Conservation (phyloP, 2,113 vertebrate genomes). For the Felis chaus region DNA sequence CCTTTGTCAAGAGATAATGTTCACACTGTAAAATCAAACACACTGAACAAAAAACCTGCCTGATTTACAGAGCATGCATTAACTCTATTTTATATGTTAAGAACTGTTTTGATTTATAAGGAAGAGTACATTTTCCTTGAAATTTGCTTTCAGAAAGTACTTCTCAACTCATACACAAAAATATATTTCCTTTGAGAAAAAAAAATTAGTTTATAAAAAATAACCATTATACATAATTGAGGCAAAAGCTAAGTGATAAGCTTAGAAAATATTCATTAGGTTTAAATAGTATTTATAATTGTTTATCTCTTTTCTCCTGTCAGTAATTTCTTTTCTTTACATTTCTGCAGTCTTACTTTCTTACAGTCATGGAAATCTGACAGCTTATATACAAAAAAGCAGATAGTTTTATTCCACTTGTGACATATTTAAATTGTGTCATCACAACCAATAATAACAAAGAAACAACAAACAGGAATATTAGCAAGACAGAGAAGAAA, state of each 20-base stretch:
- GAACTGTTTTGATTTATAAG: background rate
- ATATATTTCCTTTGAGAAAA: background rate
- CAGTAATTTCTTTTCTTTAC: background rate
- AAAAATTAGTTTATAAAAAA: background rate
- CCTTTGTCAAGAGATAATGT: background rate
- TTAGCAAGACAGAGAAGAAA: background rate
- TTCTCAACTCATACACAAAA: background rate
- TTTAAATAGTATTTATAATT: background rate
- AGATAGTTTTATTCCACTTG: background rate
- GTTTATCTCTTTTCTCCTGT: background rate
- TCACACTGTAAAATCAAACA: background rate
- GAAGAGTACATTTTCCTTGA: background rate
- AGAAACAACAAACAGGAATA: background rate
- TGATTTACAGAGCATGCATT: background rate
- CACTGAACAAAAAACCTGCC: background rate
- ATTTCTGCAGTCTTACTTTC: background rate
- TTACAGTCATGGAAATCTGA: background rate
- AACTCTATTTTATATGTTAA: background rate
- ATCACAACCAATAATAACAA: background rate
- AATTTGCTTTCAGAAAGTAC: background rate
- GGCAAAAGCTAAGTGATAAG: background rate
- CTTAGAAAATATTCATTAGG: background rate
- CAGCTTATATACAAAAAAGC: background rate
- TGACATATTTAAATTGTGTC: background rate
- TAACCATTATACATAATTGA: background rate